Evolutionary conservation across 2,888 invertebrate species (phyloP), one percentile per base, ranked within the genome.

Genomic region (Teleogryllus oceanicus): DNA sequence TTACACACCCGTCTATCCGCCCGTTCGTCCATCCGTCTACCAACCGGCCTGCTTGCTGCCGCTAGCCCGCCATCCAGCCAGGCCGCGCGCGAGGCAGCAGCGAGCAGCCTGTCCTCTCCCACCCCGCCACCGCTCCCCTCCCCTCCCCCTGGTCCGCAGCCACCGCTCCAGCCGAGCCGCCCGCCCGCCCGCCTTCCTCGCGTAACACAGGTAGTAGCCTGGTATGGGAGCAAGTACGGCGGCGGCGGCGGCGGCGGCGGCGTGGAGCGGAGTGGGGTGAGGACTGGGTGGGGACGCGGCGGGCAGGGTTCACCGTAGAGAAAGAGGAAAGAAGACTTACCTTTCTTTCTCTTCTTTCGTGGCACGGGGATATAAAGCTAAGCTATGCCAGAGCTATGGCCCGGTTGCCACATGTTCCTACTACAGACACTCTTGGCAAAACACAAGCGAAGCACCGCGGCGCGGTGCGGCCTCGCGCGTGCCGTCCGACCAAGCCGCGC

Each of bases 61-160:
- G 37, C 37, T 37, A 37, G 37, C 37, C 37, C 37, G 24, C 83
- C 83, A 80, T 50, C 21, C 62, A 75, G 21, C 49, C 76, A 20
- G 50, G 76, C 81, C 82, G 78, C 78, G 82, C 80, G 78, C 81
- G 79, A 79, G 81, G 84, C 84, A 84, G 84, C 83, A 20, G 16
- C 49, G 85, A 84, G 80, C 83, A 83, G 84, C 80, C 80, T 78
- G 79, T 79, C 81, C 79, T 80, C 78, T 79, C 81, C 78, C 75
- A 80, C 75, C 51, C 78, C 62, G 77, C 80, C 18, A 50, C 24
- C n/a, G 21, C 49, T 16, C 21, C 76, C 5, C 13, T 13, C 18
- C 13, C 24, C 24, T 13, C 4, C 16, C 74, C 74, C 37, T 8
- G 24, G 16, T 49, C 75, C 51, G 50, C 78, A 62, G 77, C 80